Conservation (phyloP, 2,888 invertebrate species). For the Sesia bembeciformis region DNA sequence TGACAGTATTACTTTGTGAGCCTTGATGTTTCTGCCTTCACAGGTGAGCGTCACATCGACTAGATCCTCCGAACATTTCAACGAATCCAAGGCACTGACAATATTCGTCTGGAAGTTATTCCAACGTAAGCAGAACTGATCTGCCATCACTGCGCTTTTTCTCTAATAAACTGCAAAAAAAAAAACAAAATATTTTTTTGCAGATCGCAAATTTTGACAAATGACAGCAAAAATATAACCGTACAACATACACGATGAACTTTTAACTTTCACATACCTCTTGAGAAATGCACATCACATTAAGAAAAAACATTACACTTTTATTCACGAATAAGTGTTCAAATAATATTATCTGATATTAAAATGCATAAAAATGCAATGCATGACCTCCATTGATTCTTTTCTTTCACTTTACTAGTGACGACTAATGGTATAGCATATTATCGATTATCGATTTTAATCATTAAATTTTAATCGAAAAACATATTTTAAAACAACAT, state of each 20-base stretch:
- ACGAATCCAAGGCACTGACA: constrained; percentile 79
- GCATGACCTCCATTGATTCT: constrained; percentile 64
- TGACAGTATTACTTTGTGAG: constrained; percentile 83
- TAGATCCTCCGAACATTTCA: constrained; percentile 80
- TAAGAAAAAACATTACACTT: constrained; percentile 18
- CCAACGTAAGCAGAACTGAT: constrained; percentile 84
- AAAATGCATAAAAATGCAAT: constrained; percentile 67
- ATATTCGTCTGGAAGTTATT: constrained; percentile 83
- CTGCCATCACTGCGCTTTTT: constrained; percentile 64
- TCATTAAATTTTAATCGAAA: too few species aligned
- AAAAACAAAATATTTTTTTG: constrained; percentile 12
- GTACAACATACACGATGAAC: constrained; percentile 3
- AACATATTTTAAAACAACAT: too few species aligned
- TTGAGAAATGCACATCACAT: constrained; percentile 30
- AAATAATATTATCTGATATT: constrained; percentile 10
- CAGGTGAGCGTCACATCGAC: constrained; percentile 83
- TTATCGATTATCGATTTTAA: too few species aligned
- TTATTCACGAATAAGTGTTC: constrained; percentile 19
- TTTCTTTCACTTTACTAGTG: constrained; percentile 43
- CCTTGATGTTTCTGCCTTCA: constrained; percentile 81
- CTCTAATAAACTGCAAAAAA: constrained; percentile 28
- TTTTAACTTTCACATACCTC: constrained; percentile 23
- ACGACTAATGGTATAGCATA: background rate
- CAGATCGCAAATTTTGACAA: constrained; percentile 23
- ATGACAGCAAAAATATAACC: constrained; percentile 16